Base-by-base conservation (phyloP, 1,140 invertebrate genomes). In the Drosophila lowei region DNA sequence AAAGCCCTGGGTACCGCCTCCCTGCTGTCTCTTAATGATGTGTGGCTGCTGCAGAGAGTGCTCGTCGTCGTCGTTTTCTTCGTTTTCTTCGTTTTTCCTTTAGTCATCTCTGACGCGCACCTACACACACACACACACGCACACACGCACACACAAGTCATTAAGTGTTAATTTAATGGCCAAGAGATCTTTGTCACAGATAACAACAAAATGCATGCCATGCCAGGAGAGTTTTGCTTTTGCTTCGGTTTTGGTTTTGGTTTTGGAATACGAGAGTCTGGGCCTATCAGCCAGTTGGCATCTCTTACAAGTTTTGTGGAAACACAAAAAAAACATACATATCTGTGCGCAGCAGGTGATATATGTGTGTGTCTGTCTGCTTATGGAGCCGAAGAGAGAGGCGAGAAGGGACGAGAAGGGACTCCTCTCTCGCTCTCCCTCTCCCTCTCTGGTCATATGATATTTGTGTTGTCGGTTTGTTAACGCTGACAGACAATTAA, bases 111-210 rank as follows among this genome's bases (percentile, higher is more conserved):
- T 59, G 80, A 71, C 61, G 73, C 57, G 74, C 77, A 86, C 74
- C 83, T 81, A 78, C 71, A 76, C 71, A 56, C 61, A 46, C 13
- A 15, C n/a, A 48, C 55, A 30, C 30, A 71, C 13, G 11, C 9
- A 48, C 55, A 30, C 30, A 77, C 77, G 64, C 66, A 81, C 72
- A 74, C 81, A 77, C 83, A 83, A 83, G 83, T 86, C 83, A 86
- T 86, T 86, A 86, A 86, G 83, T 86, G 83, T 86, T 86, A 86
- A 86, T 86, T 86, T 86, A 86, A 86, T 86, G 83, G 78, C 83
- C 83, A 88, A 77, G 74, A 86, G 83, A 86, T 86, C 83, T 86
- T 88, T 86, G 84, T 86, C 83, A 63, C 83, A 86, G 83, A 86
- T 86, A 86, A 88, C 67, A 34, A 41, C 62, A 18, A 72, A 86